Evolutionary conservation across 2,113 vertebrate species (phyloP).

Genomic region (Microcebus griseorufus): DNA sequence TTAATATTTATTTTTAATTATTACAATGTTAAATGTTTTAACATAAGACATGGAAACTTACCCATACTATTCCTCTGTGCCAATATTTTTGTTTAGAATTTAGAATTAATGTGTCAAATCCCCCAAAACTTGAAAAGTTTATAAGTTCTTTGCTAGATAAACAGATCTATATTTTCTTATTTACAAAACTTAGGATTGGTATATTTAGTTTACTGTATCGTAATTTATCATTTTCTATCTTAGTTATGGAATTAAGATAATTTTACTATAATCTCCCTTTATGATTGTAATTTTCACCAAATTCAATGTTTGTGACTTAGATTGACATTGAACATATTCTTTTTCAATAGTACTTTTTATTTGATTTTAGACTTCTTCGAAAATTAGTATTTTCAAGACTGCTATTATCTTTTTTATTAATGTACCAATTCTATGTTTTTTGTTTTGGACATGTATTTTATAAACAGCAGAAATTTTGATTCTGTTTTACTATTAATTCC

Average conservation of each 20-base stretch:
- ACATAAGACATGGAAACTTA: neutral
- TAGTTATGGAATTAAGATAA: neutral
- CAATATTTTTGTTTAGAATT: conserved; percentile 39
- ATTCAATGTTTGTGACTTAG: neutral
- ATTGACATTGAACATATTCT: neutral
- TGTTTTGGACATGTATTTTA: neutral
- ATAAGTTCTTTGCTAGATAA: neutral
- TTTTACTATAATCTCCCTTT: neutral
- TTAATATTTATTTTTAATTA: neutral
- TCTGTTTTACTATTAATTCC: neutral
- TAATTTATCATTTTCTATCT: neutral
- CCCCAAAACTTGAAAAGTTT: neutral
- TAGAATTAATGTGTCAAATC: neutral
- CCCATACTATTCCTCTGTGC: neutral
- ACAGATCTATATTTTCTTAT: neutral
- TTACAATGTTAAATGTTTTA: neutral
- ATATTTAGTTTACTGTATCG: conserved; percentile 8
- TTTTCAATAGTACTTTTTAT: neutral
- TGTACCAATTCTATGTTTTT: neutral
- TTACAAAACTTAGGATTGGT: neutral
- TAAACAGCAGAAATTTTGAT: conserved; percentile 3
- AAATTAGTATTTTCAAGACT: neutral
- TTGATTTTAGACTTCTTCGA: neutral
- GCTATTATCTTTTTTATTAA: neutral
- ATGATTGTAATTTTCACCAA: neutral